Percentiles rank a stretch among this genome's conserved stretches.
Evolutionary conservation across 30 jellyfish, hydroid and myxozoan genomes (phyloP).

Genomic region (Nemopilema nomurai): DNA sequence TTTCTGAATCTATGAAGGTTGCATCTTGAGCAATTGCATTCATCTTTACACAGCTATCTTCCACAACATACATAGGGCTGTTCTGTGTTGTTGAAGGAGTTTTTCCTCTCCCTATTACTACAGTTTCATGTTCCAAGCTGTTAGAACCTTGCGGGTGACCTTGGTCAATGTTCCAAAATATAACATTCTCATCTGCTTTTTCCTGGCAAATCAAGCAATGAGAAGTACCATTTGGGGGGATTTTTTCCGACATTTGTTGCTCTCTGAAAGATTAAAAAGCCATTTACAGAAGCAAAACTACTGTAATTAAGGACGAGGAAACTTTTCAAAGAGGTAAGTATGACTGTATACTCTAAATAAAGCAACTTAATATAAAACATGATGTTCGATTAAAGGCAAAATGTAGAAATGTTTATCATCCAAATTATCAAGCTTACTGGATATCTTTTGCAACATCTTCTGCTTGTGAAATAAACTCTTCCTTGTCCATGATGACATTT

Average conservation of each 20-base stretch:
- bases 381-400: too few species aligned
- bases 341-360: too few species aligned
- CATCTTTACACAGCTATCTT: slow-evolving; percentile 52
- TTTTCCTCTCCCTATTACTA: slow-evolving; percentile 20
- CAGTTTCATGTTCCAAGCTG: slow-evolving; percentile 55
- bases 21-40: slow-evolving; percentile 56
- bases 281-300: not conserved
- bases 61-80: slow-evolving; percentile 38
- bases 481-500: slow-evolving; percentile 51
- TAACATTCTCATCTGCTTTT: slow-evolving; percentile 51
- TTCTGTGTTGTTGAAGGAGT: slow-evolving; percentile 15
- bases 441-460: slow-evolving; percentile 70
- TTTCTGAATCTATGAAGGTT: slow-evolving; percentile 56
- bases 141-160: slow-evolving; percentile 48
- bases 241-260: not conserved
- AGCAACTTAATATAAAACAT: too few species aligned
- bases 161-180: slow-evolving; percentile 75
- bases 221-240: not conserved
- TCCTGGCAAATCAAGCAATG: slow-evolving; percentile 51
- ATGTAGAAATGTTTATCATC: too few species aligned
- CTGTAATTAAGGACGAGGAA: too few species aligned
- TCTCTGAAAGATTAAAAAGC: not conserved
- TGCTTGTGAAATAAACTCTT: slow-evolving; percentile 74
- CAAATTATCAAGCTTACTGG: too few species aligned
- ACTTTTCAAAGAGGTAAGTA: too few species aligned